Evolutionary conservation across 2,113 vertebrate species (phyloP), one percentile per base, ranked within the genome.

Genomic region (Jaculus jaculus): DNA sequence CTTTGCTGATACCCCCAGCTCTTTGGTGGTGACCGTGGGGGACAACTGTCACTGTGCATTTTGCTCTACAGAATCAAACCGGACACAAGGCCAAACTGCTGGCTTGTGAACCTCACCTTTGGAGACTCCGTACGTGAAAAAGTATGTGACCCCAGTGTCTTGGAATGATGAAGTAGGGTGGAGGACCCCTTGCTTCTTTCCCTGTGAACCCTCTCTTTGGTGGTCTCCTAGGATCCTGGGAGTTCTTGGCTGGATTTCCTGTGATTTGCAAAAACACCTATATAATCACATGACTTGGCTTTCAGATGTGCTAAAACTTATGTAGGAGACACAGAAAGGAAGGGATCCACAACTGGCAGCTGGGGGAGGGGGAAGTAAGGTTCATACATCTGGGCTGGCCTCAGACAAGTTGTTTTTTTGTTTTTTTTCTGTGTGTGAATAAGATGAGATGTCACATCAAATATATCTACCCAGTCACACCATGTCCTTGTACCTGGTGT

Each of bases 41-140:
- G 77, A 20, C 61, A 37, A 4, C 28, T 51, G 74, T 72, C 0
- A 72, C 60, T 75, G 69, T 63, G 91, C 80, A 24, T 69, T 93
- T 95, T 87, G 97, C 86, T 87, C 79, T 21, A 93, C 47, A 95
- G 91, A 95, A 81, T 73, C 94, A 87, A 51, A 91, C 66, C 94
- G 77, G 83, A 63, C 18, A 37, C 0, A 61, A 60, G 51, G 54
- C 12, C 28, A 24, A 37, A 63, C 39, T 11, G 26, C 61, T 77
- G 47, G 18, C 84, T 54, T 63, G 30, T 17, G 37, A 75, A 58
- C 8, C 66, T 58, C 17, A 63, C 68, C 2, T 11, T 18, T 4
- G 37, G 83, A 30, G 21, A 68, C 24, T 3, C 42, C 16, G 26
- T 37, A 4, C 63, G 2, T 34, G 9, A 11, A 47, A 39, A 18